phyloP scores from a whole-genome alignment of 2,113 vertebrate species.

The Neomonachus schauinslandi region DNA sequence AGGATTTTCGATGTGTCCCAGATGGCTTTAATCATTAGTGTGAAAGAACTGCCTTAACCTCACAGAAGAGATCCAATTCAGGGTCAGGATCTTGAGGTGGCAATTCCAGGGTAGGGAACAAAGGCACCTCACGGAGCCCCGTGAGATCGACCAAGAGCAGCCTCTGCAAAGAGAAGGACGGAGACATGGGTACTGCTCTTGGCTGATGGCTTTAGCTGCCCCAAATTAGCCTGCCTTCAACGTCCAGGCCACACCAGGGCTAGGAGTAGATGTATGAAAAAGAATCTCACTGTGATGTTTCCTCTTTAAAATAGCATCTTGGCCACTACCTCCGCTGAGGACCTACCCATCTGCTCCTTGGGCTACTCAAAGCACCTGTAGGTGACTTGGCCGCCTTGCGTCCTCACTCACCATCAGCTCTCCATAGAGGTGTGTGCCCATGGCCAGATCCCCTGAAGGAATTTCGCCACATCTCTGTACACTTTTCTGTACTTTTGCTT shows the following conservation, averaged over 20 bases:
- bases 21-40: accelerated
- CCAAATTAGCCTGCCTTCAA: slow-evolving; percentile 80
- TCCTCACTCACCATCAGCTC: slow-evolving; percentile 97
- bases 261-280: slow-evolving; percentile 78
- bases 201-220: slow-evolving; percentile 80
- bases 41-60: neutral
- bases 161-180: slow-evolving; percentile 67
- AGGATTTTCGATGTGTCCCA: accelerated
- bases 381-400: slow-evolving; percentile 91
- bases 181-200: slow-evolving; percentile 54
- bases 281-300: slow-evolving; percentile 83
- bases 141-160: neutral
- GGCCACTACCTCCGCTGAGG: slow-evolving; percentile 90
- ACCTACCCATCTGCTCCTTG: slow-evolving; percentile 91
- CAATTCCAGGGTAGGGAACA: neutral
- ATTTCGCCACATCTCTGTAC: slow-evolving; percentile 90
- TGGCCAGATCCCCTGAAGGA: slow-evolving; percentile 94
- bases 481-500: slow-evolving; percentile 89
- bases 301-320: slow-evolving; percentile 95
- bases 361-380: slow-evolving; percentile 89
- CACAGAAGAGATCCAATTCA: neutral
- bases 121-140: neutral
- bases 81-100: neutral
- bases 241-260: slow-evolving; percentile 74
- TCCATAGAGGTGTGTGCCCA: slow-evolving; percentile 97